Evolutionary conservation across 2,888 invertebrate genomes (phyloP), one percentile per base, ranked within the genome.

Genomic region (Odontocolon sp.): DNA sequence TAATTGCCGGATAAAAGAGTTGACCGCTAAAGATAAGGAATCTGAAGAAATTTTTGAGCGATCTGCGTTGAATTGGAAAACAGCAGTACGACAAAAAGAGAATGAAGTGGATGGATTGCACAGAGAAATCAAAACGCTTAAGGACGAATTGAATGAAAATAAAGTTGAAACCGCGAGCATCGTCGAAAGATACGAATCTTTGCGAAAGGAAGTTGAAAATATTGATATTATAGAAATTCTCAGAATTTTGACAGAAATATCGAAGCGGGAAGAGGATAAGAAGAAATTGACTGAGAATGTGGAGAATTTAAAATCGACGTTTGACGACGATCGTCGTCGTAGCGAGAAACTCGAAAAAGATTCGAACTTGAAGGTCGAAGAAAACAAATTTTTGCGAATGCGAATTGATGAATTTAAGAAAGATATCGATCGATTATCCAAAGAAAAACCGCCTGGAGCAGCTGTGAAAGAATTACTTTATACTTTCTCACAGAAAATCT

Each of bases 331-430:
- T 16, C 79, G 81, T 56, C 77, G 61, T 5, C 73, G 33, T n/a
- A 86, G 81, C 26, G 77, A 26, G 9, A 78, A 81, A 23, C 68
- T 86, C 6, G 81, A 85, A 40, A 61, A 21, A 2, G 63, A 77
- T 9, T 74, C 87, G 21, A 68, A 67, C 1, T 54, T 23, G 28
- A 78, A 80, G 9, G 16, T 75, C 3, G 59, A 33, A 18, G 81
- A 84, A 23, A 87, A 87, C 47, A 78, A 85, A 38, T 36, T 14
- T 1, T 14, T 82, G 18, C 69, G 75, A 33, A 40, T 31, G 8
- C 54, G 56, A n/a, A 78, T 82, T 0, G 31, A 56, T 26, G 31
- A 74, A 6, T 50, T 83, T 14, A 72, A 73, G 4, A 18, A 33
- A 0, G 56, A 80, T 23, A 82, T 82, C 52, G 61, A 61, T 16